Percentiles rank a stretch among this genome's conserved stretches.
Evolutionary conservation across 2,888 invertebrate species (phyloP).

Genomic region (Lacanobia oleracea): DNA sequence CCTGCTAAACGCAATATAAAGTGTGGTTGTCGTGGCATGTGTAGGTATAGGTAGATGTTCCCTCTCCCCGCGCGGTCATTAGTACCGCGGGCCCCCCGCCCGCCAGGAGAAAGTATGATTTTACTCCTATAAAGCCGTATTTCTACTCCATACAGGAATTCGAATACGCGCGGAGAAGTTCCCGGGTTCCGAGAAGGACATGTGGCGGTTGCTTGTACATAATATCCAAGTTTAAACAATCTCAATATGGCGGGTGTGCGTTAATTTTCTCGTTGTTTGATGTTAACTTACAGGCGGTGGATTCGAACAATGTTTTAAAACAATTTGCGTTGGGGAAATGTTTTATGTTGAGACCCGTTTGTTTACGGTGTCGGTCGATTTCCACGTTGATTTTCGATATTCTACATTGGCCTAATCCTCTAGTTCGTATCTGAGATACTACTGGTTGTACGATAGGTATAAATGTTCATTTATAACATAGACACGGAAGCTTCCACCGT

Average conservation of each 20-base stretch:
- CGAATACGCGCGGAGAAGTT: slow-evolving; percentile 88
- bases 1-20: slow-evolving; percentile 90
- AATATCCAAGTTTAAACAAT: slow-evolving; percentile 88
- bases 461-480: background rate
- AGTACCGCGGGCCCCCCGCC: slow-evolving; percentile 85
- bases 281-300: slow-evolving; percentile 61
- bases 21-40: slow-evolving; percentile 88
- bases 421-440: too few relatives aligned
- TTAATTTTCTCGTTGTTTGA: slow-evolving; percentile 78
- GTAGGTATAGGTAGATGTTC: slow-evolving; percentile 83
- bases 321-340: slow-evolving; percentile 42
- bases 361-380: slow-evolving; percentile 4
- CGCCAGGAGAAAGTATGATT: slow-evolving; percentile 90
- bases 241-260: slow-evolving; percentile 82
- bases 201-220: slow-evolving; percentile 87
- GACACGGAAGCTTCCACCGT: background rate
- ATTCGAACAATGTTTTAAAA: slow-evolving; percentile 49
- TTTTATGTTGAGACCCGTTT: slow-evolving; percentile 2
- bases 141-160: slow-evolving; percentile 91
- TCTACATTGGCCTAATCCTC: background rate
- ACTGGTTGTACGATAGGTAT: background rate
- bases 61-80: slow-evolving; percentile 91
- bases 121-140: slow-evolving; percentile 91
- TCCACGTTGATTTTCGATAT: background rate
- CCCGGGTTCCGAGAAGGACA: slow-evolving; percentile 87